phyloP scores from a whole-genome alignment of 2,888 invertebrate genomes.

The Strigamia transsilvanica region DNA sequence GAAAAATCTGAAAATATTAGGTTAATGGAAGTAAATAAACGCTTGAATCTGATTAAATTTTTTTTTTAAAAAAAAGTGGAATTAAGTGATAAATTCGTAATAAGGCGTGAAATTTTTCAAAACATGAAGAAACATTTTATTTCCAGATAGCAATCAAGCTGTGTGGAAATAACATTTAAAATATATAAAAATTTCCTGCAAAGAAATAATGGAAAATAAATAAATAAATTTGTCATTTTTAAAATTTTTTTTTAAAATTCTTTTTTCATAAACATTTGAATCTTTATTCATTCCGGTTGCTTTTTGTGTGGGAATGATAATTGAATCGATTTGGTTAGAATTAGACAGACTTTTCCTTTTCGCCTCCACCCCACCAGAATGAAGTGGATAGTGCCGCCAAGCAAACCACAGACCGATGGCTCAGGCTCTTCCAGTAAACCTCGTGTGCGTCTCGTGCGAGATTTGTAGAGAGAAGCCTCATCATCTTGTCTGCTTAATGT shows the following conservation, averaged over 20 bases:
- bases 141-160: background rate
- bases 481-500: slow-evolving; percentile 10
- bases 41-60: background rate
- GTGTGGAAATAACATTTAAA: no score
- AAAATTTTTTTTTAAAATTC: background rate
- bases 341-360: background rate
- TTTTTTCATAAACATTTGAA: background rate
- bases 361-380: background rate
- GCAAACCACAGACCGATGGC: slow-evolving; percentile 28
- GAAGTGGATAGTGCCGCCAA: slow-evolving; percentile 31
- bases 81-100: background rate
- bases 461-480: slow-evolving; percentile 12
- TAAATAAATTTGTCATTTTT: background rate
- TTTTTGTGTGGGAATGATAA: background rate
- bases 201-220: background rate
- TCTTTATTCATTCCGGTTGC: background rate
- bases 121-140: background rate
- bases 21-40: background rate
- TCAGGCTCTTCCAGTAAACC: slow-evolving; percentile 3
- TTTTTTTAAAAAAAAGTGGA: background rate
- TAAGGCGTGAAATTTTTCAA: background rate
- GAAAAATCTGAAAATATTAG: background rate
- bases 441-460: background rate
- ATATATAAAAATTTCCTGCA: no score
- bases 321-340: slow-evolving; percentile 36